Percentiles rank a stretch among this genome's conserved stretches.
Evolutionary conservation across 2,797 vertebrate genomes (phyloP).

Genomic region (Melanotaenia trifasciata): DNA sequence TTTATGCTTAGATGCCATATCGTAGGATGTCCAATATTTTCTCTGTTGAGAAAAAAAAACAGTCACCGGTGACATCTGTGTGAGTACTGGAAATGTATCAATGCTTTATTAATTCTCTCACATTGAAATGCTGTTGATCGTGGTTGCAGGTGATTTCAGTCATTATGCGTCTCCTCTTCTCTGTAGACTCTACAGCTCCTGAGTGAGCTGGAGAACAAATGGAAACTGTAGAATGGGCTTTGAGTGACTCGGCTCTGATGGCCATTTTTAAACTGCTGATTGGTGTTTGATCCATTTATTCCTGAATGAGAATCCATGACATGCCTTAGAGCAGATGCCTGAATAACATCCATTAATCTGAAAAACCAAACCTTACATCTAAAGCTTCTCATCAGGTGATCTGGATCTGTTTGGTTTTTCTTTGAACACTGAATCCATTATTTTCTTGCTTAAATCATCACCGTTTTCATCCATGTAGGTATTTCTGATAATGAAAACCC

Average conservation of each 20-base stretch:
- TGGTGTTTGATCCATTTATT: not conserved
- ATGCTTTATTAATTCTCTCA: slow-evolving; percentile 66
- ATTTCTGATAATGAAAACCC: no score
- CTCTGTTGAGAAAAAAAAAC: slow-evolving; percentile 55
- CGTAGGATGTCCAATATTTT: not conserved
- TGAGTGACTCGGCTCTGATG: not conserved
- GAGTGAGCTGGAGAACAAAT: slow-evolving; percentile 33
- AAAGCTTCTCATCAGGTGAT: no score
- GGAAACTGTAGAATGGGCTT: slow-evolving; percentile 37
- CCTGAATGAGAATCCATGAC: not conserved
- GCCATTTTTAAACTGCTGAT: not conserved
- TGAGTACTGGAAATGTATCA: slow-evolving; percentile 66
- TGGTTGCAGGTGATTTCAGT: slow-evolving; percentile 33
- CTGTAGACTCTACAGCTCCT: slow-evolving; percentile 19
- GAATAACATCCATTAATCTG: not conserved
- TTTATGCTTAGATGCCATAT: not conserved
- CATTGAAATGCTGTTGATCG: slow-evolving; percentile 41
- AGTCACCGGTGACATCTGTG: slow-evolving; percentile 58
- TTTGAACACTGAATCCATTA: no score
- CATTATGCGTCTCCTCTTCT: slow-evolving; percentile 29
- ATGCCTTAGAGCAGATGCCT: not conserved
- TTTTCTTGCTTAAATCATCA: no score
- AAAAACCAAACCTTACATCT: no score
- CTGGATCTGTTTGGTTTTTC: no score
- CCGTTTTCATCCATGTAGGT: no score